Evolutionary conservation across 2,113 vertebrate genomes (phyloP).

Genomic region (Thunnus thynnus): DNA sequence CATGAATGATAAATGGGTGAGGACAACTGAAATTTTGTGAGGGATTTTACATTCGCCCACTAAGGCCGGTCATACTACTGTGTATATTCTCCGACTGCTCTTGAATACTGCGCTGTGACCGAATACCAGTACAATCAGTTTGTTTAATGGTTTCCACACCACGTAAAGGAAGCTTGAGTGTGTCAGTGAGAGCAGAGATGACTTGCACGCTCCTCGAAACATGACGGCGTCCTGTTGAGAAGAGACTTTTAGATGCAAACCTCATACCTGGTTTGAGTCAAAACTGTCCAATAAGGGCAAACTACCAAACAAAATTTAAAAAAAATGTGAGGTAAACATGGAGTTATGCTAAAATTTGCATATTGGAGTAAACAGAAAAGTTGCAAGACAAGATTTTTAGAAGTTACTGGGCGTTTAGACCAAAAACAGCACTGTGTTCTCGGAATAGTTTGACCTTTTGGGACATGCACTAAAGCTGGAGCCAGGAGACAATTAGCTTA

Average conservation of each 20-base stretch:
- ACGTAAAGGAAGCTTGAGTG: not conserved
- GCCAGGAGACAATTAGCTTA: not conserved
- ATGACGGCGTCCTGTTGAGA: not conserved
- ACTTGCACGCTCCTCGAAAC: conserved; percentile 2
- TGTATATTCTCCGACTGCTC: not conserved
- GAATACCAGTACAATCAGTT: conserved; percentile 11
- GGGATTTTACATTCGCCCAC: not conserved
- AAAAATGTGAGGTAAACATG: not conserved
- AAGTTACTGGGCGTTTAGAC: too few relatives aligned
- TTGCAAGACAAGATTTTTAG: too few relatives aligned
- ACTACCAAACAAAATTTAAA: not conserved
- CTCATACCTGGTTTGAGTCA: not conserved
- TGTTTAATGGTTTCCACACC: conserved; percentile 30
- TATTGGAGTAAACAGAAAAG: not conserved
- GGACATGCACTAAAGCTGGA: too few relatives aligned
- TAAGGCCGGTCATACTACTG: too few relatives aligned
- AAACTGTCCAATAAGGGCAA: not conserved
- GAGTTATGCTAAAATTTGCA: not conserved
- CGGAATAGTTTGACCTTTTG: too few relatives aligned
- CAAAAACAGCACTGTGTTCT: too few relatives aligned
- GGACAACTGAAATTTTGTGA: not conserved
- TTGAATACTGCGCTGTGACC: not conserved
- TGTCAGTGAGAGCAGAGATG: not conserved
- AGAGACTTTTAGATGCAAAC: not conserved
- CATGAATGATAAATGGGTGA: too few relatives aligned